Conservation (phyloP, 2,888 invertebrate genomes). For the Eudasyphora cyanicolor region DNA sequence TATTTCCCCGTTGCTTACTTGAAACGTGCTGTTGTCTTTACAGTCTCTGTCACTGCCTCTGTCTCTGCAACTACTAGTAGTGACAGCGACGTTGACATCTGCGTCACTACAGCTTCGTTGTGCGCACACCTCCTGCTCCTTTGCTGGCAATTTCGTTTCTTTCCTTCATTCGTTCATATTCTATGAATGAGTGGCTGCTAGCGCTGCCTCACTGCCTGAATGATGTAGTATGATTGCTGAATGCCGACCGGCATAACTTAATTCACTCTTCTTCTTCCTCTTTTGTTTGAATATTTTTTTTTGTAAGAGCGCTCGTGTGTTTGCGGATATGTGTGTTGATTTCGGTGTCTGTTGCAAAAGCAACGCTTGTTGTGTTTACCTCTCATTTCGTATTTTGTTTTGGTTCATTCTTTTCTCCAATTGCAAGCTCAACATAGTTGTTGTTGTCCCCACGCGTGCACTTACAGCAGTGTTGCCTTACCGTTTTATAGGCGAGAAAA, state of each 20-base stretch:
- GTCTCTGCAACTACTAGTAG: constrained; percentile 43
- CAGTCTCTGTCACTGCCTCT: constrained; percentile 19
- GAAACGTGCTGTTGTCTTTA: constrained; percentile 32
- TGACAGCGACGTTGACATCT: neutral
- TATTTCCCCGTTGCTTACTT: constrained; percentile 51
- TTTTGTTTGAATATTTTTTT: neutral
- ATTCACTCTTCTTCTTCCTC: constrained; percentile 31
- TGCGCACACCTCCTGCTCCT: neutral
- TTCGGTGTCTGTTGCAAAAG: neutral
- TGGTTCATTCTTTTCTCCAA: constrained; percentile 30
- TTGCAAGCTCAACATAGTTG: constrained; percentile 54
- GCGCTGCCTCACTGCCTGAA: too few relatives aligned
- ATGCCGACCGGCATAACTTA: constrained; percentile 57
- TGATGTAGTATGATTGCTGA: too few relatives aligned
- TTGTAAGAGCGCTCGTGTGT: neutral
- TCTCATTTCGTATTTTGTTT: constrained; percentile 26
- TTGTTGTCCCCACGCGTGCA: constrained; percentile 37
- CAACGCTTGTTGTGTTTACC: constrained; percentile 3
- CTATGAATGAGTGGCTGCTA: constrained; percentile 46
- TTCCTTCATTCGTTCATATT: constrained; percentile 17
- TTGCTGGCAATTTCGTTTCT: neutral
- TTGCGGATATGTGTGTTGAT: too few relatives aligned
- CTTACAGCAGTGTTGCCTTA: neutral
- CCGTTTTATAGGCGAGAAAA: neutral
- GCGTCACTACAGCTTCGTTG: neutral